phyloP scores from a whole-genome alignment of 64 coral and sea anemone species.

The Montipora cactus region DNA sequence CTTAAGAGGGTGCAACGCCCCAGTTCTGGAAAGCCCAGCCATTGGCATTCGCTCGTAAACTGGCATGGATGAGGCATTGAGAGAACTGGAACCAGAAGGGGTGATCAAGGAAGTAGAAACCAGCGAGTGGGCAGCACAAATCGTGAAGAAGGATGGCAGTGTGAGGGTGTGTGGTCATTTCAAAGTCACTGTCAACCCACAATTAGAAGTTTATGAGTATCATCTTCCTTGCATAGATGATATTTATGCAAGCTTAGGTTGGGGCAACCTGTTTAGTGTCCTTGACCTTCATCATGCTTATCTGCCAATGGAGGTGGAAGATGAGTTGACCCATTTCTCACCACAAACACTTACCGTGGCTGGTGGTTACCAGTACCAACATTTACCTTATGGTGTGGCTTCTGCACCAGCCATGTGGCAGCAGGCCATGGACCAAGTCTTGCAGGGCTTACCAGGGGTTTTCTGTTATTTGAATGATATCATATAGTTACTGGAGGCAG shows the following conservation, averaged over 20 bases:
- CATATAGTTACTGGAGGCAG: background rate
- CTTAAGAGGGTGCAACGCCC: background rate
- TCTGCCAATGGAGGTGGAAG: slow-evolving; percentile 47
- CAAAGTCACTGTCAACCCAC: slow-evolving; percentile 33
- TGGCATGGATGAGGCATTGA: background rate
- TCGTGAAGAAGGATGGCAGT: slow-evolving; percentile 9
- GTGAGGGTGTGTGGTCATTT: slow-evolving; percentile 43
- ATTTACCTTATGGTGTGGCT: slow-evolving; percentile 28
- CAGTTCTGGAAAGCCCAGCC: slow-evolving; percentile 10
- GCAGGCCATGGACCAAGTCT: slow-evolving; percentile 43
- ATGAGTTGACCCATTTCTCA: slow-evolving; percentile 1
- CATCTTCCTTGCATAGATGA: slow-evolving; percentile 31
- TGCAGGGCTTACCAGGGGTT: background rate
- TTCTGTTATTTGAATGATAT: slow-evolving; percentile 56
- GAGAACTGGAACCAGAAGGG: slow-evolving; percentile 5
- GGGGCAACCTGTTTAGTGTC: background rate
- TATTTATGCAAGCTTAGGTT: slow-evolving; percentile 18
- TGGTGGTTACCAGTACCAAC: slow-evolving; percentile 27
- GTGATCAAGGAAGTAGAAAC: background rate
- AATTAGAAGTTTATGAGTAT: slow-evolving; percentile 27
- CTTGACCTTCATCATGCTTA: slow-evolving; percentile 35
- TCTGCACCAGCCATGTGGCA: slow-evolving; percentile 41
- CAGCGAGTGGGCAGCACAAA: background rate
- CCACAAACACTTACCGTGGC: slow-evolving; percentile 5
- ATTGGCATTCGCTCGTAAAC: slow-evolving; percentile 3